A percentile compares a stretch with the other conserved stretches of the same genome.
phyloP scores from a whole-genome alignment of 2,888 invertebrate genomes.

The Herminia tarsipennalis region DNA sequence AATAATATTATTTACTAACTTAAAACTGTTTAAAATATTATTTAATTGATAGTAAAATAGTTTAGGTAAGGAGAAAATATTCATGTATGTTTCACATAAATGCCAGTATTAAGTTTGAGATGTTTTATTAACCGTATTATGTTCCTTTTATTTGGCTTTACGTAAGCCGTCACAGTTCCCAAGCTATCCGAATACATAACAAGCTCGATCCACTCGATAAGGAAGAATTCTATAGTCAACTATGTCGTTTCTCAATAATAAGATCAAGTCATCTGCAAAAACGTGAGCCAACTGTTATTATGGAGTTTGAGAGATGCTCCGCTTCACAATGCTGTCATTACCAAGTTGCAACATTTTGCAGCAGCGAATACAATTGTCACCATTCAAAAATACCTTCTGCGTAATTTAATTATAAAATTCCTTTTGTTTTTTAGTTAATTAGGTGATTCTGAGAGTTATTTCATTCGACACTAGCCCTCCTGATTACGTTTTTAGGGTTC shows the following conservation, averaged over 20 bases:
- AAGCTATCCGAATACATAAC: constrained; percentile 76
- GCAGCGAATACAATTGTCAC: constrained; percentile 46
- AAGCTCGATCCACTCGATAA: constrained; percentile 72
- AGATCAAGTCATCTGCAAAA: constrained; percentile 76
- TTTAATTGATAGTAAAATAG: no score
- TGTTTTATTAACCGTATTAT: constrained; percentile 20
- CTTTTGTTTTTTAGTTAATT: constrained; percentile 20
- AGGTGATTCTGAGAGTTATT: constrained; percentile 3
- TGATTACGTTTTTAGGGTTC: no score
- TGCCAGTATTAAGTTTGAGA: no score
- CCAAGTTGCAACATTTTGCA: constrained; percentile 65
- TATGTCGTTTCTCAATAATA: constrained; percentile 75
- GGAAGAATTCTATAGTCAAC: constrained; percentile 65
- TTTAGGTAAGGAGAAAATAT: background rate
- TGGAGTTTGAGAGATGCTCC: constrained; percentile 63
- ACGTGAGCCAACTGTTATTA: constrained; percentile 75
- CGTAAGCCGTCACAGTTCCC: constrained; percentile 76
- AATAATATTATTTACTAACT: no score
- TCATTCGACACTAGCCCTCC: no score
- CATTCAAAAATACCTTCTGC: constrained; percentile 44
- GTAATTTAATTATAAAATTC: constrained; percentile 35
- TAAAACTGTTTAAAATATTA: no score
- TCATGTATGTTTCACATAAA: constrained; percentile 14
- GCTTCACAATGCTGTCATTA: constrained; percentile 76
- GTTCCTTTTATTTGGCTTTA: constrained; percentile 51